Conservation (phyloP, 2,888 invertebrate genomes). For the Sipha maydis region DNA sequence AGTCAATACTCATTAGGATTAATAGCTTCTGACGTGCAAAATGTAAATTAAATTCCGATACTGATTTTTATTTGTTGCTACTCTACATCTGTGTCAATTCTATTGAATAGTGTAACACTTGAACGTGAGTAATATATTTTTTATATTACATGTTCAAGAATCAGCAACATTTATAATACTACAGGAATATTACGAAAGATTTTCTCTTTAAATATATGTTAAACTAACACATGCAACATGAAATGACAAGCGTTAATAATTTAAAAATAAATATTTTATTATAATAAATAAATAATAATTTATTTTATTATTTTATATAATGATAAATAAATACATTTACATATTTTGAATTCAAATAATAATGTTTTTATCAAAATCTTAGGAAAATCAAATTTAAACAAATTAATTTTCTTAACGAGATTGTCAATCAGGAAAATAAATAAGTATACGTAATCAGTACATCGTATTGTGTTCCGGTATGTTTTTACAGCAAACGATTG, state of each 20-base stretch:
- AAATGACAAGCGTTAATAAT: background rate
- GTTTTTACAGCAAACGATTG: too few relatives aligned
- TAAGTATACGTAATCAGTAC: background rate
- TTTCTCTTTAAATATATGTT: background rate
- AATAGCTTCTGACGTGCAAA: background rate
- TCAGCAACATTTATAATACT: background rate
- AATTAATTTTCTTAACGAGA: background rate
- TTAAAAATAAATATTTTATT: too few relatives aligned
- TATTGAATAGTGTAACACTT: background rate
- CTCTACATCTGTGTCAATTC: background rate
- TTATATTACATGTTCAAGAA: slow-evolving; percentile 7
- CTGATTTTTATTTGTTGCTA: background rate
- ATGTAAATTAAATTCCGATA: slow-evolving; percentile 20
- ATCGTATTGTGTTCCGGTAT: background rate
- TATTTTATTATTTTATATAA: too few relatives aligned
- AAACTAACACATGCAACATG: background rate
- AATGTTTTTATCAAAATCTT: background rate
- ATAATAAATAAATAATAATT: too few relatives aligned
- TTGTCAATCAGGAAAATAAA: background rate
- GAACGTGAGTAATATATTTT: background rate
- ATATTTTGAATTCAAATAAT: background rate
- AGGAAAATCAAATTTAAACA: background rate
- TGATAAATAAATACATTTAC: background rate
- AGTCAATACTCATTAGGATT: slow-evolving; percentile 1
- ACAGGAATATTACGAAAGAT: background rate